Percentiles rank a stretch among this genome's conserved stretches.
Conservation (phyloP, 2,797 vertebrate species). For the Pangasius mekongensis region DNA sequence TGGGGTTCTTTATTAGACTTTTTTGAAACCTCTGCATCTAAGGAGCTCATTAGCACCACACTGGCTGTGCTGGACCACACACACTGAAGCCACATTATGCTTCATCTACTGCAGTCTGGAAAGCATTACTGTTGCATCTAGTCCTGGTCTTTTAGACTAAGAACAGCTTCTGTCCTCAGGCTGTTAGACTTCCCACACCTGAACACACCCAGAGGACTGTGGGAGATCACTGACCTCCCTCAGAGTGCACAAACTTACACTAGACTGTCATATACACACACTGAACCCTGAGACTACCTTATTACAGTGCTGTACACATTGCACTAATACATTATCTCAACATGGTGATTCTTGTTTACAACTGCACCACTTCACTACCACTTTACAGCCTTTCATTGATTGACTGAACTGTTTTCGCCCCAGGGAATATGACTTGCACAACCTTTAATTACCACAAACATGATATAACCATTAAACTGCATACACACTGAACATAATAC, state of each 20-base stretch:
- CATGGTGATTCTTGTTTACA: background rate
- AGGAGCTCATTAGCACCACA: slow-evolving; percentile 27
- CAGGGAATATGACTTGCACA: background rate
- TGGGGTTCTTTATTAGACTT: slow-evolving; percentile 16
- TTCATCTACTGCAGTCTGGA: slow-evolving; percentile 9
- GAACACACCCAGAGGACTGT: background rate
- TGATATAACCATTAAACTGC: too few relatives aligned
- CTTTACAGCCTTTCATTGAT: background rate
- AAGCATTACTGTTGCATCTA: slow-evolving; percentile 12
- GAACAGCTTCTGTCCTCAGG: background rate
- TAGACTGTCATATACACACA: background rate
- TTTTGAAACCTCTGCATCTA: background rate
- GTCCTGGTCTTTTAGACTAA: background rate
- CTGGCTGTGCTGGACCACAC: slow-evolving; percentile 22
- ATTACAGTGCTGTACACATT: background rate
- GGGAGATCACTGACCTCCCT: background rate
- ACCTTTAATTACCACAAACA: background rate
- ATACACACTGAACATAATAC: background rate
- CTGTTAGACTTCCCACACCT: slow-evolving; percentile 5
- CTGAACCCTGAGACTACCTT: background rate
- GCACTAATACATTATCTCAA: background rate
- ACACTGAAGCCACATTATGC: slow-evolving; percentile 10
- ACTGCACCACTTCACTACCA: background rate
- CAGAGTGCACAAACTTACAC: background rate
- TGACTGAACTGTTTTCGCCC: background rate